Evolutionary conservation across 2,113 vertebrate genomes (phyloP), one percentile per base, ranked within the genome.

Genomic region (Balaeniceps rex): DNA sequence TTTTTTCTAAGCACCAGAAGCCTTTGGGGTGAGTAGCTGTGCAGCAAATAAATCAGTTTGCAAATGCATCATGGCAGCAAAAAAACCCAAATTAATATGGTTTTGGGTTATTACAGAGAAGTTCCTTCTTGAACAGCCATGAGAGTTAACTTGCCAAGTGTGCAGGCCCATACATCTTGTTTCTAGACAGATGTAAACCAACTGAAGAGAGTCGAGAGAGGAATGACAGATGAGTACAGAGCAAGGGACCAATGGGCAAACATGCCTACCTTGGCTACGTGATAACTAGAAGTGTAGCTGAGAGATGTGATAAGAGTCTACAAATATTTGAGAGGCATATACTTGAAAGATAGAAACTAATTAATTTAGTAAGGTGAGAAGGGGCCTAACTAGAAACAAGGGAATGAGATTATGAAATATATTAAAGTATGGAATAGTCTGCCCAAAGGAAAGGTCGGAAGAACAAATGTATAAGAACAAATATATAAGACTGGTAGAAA

Each of bases 361-460:
- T 87, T 92, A 91, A 91, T 75, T 79, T 29, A 61, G 31, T 83
- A 64, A 83, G 76, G 47, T 93, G 74, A 64, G 77, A 95, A 91
- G 49, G 61, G 34, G 28, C 46, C 38, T 92, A 82, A 87, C 47
- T 60, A 36, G 88, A 66, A 94, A 90, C 57, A 81, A 80, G 64
- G 47, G 86, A 97, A 68, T 88, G 86, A 95, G 77, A 74, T 88
- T 92, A 46, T 80, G 66, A 74, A 90, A 77, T 88, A 33, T 15
- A 40, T 79, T 79, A 7, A 77, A 77, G 61, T 54, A 61, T 78
- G 47, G 46, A 47, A 65, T 79, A 77, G 49, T 55, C 88, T 88
- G 61, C 65, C 69, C 83, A 91, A 82, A 71, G 77, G 83, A 93
- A 92, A 70, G 57, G 29, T 12, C 89, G 80, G 44, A 87, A 94